phyloP scores from a whole-genome alignment of 2,113 vertebrate genomes.

The Rhabdornis inornatus region DNA sequence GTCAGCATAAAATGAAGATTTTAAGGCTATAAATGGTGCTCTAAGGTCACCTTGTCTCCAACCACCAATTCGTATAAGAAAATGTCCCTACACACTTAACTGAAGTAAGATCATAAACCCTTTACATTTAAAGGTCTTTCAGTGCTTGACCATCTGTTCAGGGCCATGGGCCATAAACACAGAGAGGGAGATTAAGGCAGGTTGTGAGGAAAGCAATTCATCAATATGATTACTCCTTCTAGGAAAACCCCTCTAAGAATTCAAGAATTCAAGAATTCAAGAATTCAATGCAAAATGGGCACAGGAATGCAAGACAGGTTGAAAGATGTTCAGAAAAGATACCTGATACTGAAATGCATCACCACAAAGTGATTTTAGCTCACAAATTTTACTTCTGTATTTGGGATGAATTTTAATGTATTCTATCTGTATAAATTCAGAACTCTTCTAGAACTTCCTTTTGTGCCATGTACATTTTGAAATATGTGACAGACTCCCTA shows the following conservation, averaged over 20 bases:
- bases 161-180: not conserved
- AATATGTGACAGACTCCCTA: not conserved
- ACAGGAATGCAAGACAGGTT: not conserved
- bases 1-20: not conserved
- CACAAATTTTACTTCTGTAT: not conserved
- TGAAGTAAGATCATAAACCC: constrained; percentile 54
- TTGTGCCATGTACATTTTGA: not conserved
- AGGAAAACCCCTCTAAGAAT: not conserved
- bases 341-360: not conserved
- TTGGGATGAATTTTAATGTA: not conserved
- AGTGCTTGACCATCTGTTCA: constrained; percentile 56
- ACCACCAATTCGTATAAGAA: not conserved
- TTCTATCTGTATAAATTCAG: not conserved
- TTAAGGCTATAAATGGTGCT: not conserved
- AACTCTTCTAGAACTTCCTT: not conserved
- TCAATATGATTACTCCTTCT: not conserved
- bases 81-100: not conserved
- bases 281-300: not conserved
- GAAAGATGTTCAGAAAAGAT: not conserved
- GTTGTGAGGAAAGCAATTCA: not conserved
- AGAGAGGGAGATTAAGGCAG: constrained; percentile 21
- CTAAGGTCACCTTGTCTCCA: constrained; percentile 23
- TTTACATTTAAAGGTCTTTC: constrained; percentile 55
- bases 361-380: not conserved
- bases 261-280: not conserved